Evolutionary conservation across 2,888 invertebrate genomes (phyloP).

Genomic region (Drosophila colorata): DNA sequence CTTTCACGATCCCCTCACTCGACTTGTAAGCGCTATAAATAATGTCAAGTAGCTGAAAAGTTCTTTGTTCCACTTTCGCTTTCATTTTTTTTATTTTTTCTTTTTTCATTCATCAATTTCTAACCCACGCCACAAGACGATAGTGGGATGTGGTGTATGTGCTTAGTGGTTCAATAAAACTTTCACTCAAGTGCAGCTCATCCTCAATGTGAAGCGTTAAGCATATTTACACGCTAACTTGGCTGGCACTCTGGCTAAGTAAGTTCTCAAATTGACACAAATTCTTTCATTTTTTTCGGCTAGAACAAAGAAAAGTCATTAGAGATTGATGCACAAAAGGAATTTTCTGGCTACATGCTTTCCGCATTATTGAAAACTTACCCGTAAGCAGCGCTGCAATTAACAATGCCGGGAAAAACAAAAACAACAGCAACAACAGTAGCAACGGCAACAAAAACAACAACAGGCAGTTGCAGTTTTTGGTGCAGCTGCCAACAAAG

Average conservation of each 20-base stretch:
- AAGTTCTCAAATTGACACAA: conserved; percentile 72
- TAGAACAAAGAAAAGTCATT: conserved; percentile 68
- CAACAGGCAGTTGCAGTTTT: conserved; percentile 30
- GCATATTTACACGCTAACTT: conserved; percentile 67
- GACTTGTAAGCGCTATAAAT: conserved; percentile 21
- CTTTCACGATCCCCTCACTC: conserved; percentile 3
- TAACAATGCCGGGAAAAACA: conserved; percentile 47
- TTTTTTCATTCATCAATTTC: conserved; percentile 11
- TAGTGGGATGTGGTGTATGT: conserved; percentile 1
- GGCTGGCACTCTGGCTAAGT: conserved; percentile 50
- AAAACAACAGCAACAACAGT: conserved; percentile 22
- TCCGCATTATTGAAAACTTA: conserved; percentile 77
- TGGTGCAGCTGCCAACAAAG: conserved; percentile 54
- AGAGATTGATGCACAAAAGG: conserved; percentile 64
- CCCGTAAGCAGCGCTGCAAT: conserved; percentile 65
- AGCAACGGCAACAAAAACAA: conserved; percentile 9
- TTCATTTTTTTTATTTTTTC: conserved; percentile 18
- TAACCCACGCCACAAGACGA: not conserved
- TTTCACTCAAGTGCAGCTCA: conserved; percentile 49
- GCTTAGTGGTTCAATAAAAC: conserved; percentile 41
- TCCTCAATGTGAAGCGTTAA: conserved; percentile 46
- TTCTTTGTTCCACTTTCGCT: conserved; percentile 32
- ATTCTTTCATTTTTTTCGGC: conserved; percentile 28
- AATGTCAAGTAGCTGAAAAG: conserved; percentile 38
- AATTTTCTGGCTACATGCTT: conserved; percentile 59